phyloP scores from a whole-genome alignment of 30 jellyfish, hydroid and myxozoan species.

The Cassiopea xamachana region DNA sequence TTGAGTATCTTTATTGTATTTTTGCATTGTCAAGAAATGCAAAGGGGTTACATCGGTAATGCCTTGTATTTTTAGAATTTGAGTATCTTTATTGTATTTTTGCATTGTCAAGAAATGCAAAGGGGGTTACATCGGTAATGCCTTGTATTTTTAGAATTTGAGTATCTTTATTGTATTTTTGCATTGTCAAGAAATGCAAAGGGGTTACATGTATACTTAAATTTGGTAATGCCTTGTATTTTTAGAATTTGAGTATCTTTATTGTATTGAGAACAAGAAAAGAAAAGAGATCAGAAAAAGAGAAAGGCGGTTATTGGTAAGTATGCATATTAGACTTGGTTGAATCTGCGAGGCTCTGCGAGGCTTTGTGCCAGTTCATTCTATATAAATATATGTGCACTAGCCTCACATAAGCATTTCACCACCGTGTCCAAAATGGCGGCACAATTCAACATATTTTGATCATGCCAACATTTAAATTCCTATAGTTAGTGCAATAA shows the following conservation, averaged over 20 bases:
- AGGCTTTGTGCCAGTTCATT: too few relatives aligned
- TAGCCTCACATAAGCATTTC: too few relatives aligned
- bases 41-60: not conserved
- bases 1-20: conserved; percentile 18
- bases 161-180: too few relatives aligned
- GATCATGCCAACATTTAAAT: not conserved
- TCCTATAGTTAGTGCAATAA: not conserved
- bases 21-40: too few relatives aligned
- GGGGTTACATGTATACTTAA: not conserved
- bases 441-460: not conserved
- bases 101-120: too few relatives aligned
- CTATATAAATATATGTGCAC: too few relatives aligned
- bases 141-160: too few relatives aligned
- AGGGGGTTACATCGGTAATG: too few relatives aligned
- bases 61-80: conserved; percentile 22
- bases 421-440: not conserved
- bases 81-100: conserved; percentile 11
- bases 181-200: not conserved
- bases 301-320: conserved; percentile 28
- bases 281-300: conserved; percentile 35
- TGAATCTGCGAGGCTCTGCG: not conserved
- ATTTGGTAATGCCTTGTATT: not conserved
- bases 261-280: conserved; percentile 16
- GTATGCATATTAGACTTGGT: not conserved
- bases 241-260: conserved; percentile 37